Base-by-base conservation (phyloP, 2,797 vertebrate species). In the Leptodactylus fallax region DNA sequence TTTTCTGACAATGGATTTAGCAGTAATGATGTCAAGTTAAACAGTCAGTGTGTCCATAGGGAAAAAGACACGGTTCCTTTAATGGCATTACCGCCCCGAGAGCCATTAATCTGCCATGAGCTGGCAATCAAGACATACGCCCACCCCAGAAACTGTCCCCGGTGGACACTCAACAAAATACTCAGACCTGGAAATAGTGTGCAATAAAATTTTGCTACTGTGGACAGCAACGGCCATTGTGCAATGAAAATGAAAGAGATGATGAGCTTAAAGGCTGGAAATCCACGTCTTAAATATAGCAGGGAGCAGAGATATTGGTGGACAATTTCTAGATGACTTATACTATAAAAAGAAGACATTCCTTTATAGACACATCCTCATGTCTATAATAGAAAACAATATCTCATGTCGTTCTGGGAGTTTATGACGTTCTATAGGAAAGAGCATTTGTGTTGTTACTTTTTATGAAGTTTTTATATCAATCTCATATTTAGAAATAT, bases 1-100 rank as follows among this genome's bases (percentile, higher is more conserved):
- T 74, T 80, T 89, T 89, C 77, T 89, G 88, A 89, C 88, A 89
- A 89, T 83, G 65, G 85, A 89, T 89, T 86, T 89, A 89, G 85
- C 80, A 83, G 85, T 87, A 89, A 86, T 86, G 85, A 89, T 89
- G 88, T 89, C 85, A 83, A 83, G 80, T 89, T 83, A 89, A 86
- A 87, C 80, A 47, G 80, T 83, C 85, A 89, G 49, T 61, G 65
- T 55, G 17, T 63, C 88, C 74, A 51, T 17, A 6, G 88, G 83
- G 85, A 87, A 53, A 36, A 49, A 63, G 88, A 63, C 80, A 86
- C 19, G 60, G 81, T 87, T 86, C 80, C 80, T 89, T 86, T 86
- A 89, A 86, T 89, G 72, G 63, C 85, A 89, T 87, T 89, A 83
- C 85, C 25, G 63, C 85, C 88, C 69, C 56, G 71, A 77, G 88